Conservation (phyloP, 2,797 vertebrate species). For the Gallinago nigripennis region DNA sequence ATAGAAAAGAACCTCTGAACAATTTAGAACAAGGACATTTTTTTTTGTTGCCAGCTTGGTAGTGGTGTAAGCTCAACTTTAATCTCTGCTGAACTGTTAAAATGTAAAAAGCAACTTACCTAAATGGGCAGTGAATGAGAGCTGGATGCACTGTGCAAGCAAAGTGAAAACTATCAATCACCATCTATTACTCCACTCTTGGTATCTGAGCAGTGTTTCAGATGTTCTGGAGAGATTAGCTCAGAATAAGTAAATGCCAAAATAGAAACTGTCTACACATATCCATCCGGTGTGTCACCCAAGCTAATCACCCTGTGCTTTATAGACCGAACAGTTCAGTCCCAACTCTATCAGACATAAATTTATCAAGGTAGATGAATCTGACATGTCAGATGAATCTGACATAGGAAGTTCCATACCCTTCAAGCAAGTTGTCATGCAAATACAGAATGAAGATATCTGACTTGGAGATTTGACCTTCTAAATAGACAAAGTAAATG, state of each 20-base stretch:
- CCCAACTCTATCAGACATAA: background rate
- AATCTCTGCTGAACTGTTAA: slow-evolving; percentile 23
- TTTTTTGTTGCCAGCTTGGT: background rate
- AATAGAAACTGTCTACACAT: slow-evolving; percentile 31
- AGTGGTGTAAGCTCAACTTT: background rate
- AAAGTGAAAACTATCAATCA: slow-evolving; percentile 52
- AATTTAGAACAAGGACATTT: background rate
- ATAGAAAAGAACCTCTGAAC: slow-evolving; percentile 2
- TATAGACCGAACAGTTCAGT: background rate
- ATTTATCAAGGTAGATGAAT: background rate
- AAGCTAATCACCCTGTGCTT: slow-evolving; percentile 1
- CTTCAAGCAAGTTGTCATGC: background rate
- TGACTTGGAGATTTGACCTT: background rate
- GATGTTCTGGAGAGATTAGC: slow-evolving; percentile 34
- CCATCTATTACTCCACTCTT: slow-evolving; percentile 19
- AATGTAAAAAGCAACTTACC: slow-evolving; percentile 22
- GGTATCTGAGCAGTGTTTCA: slow-evolving; percentile 26
- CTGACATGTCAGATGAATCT: background rate
- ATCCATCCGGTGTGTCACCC: background rate
- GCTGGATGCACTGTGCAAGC: background rate
- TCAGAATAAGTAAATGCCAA: slow-evolving; percentile 42
- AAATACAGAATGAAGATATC: background rate
- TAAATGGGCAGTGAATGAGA: slow-evolving; percentile 22
- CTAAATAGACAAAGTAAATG: background rate
- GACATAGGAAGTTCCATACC: background rate